A percentile compares a stretch with the other conserved stretches of the same genome.
Evolutionary conservation across 92 coral and sea anemone species (phyloP).

Genomic region (Palythoa caribaeorum): DNA sequence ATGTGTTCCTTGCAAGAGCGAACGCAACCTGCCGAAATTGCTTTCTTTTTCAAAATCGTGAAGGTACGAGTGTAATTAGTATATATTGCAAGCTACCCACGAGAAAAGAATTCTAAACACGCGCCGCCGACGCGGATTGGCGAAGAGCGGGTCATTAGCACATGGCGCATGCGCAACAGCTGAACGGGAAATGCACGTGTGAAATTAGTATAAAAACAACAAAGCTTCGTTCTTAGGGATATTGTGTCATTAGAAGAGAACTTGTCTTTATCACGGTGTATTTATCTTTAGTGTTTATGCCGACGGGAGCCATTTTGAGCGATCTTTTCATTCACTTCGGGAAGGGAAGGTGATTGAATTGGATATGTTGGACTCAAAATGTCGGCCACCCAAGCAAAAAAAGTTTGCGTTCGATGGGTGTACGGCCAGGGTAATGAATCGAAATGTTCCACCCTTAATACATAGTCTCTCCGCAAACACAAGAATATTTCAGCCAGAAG

Average conservation of each 20-base stretch:
- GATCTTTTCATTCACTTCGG: constrained; percentile 69
- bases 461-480: constrained; percentile 92
- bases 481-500: constrained; percentile 96
- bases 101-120: constrained; percentile 98
- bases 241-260: constrained; percentile 97
- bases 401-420: constrained; percentile 73
- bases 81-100: constrained; percentile 93
- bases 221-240: constrained; percentile 99
- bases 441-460: constrained; percentile 75
- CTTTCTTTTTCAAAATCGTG: constrained; percentile 83
- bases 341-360: constrained; percentile 67
- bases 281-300: constrained; percentile 94
- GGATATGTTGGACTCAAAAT: constrained; percentile 93
- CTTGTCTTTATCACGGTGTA: constrained; percentile 89
- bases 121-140: constrained; percentile 99
- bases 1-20: constrained; percentile 24
- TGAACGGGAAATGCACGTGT: constrained; percentile 99
- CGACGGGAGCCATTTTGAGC: constrained; percentile 82
- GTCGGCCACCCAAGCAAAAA: constrained; percentile 87
- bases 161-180: constrained; percentile 95
- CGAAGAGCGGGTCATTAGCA: constrained; percentile 73
- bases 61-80: constrained; percentile 90
- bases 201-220: constrained; percentile 99
- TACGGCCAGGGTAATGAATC: constrained; percentile 69
- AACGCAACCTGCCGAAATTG: constrained; percentile 17